Evolutionary conservation across 2,888 invertebrate genomes (phyloP), one percentile per base, ranked within the genome.

Genomic region (Hoplodrina ambigua): DNA sequence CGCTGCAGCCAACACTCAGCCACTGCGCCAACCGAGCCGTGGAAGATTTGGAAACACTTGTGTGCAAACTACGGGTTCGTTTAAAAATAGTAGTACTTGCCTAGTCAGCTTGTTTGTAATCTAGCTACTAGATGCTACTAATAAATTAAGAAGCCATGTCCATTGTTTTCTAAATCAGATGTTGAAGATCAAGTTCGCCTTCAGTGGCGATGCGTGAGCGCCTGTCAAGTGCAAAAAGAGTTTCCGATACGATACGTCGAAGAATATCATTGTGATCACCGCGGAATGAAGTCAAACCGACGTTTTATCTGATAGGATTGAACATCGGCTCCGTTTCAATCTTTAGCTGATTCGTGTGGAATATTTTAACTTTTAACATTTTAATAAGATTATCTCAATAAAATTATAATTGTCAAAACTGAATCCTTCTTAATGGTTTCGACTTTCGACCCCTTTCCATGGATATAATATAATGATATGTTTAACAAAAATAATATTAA

Each of bases 191-290:
- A 56, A 74, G 65, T 66, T 74, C 66, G 20, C 50, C 62, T 74
- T 65, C 59, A 30, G 62, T 66, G 65, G 56, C 53, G 60, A 78
- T 70, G 66, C 78, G 74, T 78, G 78, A 70, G 65, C 56, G 65
- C 59, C 65, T 78, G 78, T 74, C 78, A 70, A 78, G 30, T 66
- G 70, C 37, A 70, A 69, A 77, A 69, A 63, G 69, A 78, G 41
- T 69, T 62, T 54, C 59, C 50, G 59, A 62, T 55, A 55, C 62
- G 54, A 60, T 76, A 64, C 56, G 76, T 62, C 58, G 53, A 44
- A 67, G 58, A 50, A 62, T 69, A 77, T 73, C 55, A 78, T 58
- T 69, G 64, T 77, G 73, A 77, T 62, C 62, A 17, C 19, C n/a
- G 65, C 20, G 54, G 20, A 74, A 61, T 63, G 50, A 59, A 74